These are phyloP conservation scores for Malacoctenus gilli DNA, from an alignment of 2,797 vertebrate species.

Conservation along the genomic window DNA sequence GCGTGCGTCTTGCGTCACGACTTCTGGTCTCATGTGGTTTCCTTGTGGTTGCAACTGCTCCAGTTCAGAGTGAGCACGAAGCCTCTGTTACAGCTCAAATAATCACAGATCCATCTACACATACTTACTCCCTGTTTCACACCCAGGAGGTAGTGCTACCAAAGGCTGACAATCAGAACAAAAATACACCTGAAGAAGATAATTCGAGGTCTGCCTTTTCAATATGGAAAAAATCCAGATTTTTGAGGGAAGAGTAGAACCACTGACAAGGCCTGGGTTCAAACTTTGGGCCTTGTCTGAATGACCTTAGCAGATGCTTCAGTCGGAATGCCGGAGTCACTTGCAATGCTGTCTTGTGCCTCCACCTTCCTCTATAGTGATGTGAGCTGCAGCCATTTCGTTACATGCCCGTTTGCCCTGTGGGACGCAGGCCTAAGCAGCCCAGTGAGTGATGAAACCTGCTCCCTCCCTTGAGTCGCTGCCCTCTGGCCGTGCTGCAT, in stretches of 20 bases:
- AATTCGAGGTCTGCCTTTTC: constrained; percentile 45
- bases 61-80: constrained; percentile 69
- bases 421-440: constrained; percentile 35
- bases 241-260: constrained; percentile 52
- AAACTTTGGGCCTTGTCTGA: constrained; percentile 37
- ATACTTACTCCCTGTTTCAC: constrained; percentile 38
- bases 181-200: constrained; percentile 43
- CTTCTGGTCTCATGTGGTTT: constrained; percentile 76
- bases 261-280: constrained; percentile 41
- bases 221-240: constrained; percentile 57
- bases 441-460: constrained; percentile 47
- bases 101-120: constrained; percentile 62
- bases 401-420: constrained; percentile 41
- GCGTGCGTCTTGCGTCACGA: constrained; percentile 69
- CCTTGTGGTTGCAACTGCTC: constrained; percentile 74
- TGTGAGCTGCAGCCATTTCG: constrained; percentile 52
- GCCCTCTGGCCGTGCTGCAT: constrained; percentile 24
- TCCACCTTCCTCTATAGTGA: constrained; percentile 39
- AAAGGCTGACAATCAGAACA: constrained; percentile 35
- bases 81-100: constrained; percentile 61
- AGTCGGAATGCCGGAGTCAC: constrained; percentile 57
- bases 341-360: constrained; percentile 45
- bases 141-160: background rate
- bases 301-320: constrained; percentile 71
- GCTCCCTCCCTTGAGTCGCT: constrained; percentile 29